Conservation (phyloP, 1,140 invertebrate genomes). For the Rhopalosiphum maidis region DNA sequence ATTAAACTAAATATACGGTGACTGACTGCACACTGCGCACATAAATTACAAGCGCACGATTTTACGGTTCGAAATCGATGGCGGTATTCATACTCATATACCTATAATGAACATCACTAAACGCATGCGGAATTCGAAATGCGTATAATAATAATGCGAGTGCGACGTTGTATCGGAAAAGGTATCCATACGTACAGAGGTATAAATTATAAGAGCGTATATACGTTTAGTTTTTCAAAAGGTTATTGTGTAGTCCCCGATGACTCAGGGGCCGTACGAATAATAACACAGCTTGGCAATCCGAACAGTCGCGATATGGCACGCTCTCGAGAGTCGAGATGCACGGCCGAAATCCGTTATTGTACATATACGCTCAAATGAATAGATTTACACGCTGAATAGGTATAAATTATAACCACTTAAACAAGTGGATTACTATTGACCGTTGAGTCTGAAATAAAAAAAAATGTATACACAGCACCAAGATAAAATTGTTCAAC, state of each 20-base stretch:
- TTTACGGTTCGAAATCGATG: background rate
- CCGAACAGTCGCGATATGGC: background rate
- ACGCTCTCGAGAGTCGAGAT: background rate
- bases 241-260: background rate
- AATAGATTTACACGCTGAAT: background rate
- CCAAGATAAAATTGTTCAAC: background rate
- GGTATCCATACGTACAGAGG: background rate
- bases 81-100: background rate
- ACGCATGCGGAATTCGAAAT: background rate
- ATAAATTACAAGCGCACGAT: background rate
- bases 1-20: background rate
- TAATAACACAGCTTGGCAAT: background rate
- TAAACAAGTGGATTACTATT: background rate
- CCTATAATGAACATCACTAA: background rate
- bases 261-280: background rate
- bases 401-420: no score
- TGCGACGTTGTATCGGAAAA: background rate
- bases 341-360: background rate
- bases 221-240: conserved; percentile 6
- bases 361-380: background rate
- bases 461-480: background rate
- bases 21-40: background rate
- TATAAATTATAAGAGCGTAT: background rate
- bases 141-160: background rate
- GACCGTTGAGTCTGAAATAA: background rate